phyloP scores from a whole-genome alignment of 2,113 vertebrate species.

The Naja naja region DNA sequence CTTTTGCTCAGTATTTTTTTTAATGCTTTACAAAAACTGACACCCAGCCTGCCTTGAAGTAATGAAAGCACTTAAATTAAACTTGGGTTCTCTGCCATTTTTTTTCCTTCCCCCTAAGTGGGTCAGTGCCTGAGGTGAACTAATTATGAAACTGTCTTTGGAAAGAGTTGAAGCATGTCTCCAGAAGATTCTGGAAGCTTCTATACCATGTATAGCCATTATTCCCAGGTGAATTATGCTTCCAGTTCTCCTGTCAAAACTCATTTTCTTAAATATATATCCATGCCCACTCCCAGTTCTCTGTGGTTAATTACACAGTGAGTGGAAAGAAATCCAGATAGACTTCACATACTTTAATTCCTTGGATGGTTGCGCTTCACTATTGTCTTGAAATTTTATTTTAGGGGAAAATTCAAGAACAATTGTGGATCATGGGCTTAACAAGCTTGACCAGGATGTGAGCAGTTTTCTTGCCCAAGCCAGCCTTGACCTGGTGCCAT shows the following conservation, averaged over 20 bases:
- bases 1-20: conserved; percentile 17
- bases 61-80: conserved; percentile 32
- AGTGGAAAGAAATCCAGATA: neutral
- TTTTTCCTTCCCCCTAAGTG: conserved; percentile 10
- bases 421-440: neutral
- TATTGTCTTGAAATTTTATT: neutral
- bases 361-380: neutral
- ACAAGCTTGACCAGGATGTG: neutral
- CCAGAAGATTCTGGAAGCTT: conserved; percentile 34
- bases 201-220: conserved; percentile 31
- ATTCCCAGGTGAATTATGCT: conserved; percentile 11
- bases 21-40: conserved; percentile 38
- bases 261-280: conserved; percentile 8
- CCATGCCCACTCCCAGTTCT: neutral
- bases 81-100: conserved; percentile 21
- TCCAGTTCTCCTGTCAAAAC: conserved; percentile 14
- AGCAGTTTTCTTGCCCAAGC: neutral
- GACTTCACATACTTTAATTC: neutral
- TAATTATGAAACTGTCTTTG: conserved; percentile 51
- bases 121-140: conserved; percentile 47
- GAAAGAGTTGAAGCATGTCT: conserved; percentile 18
- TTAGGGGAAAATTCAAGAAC: neutral
- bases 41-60: conserved; percentile 36
- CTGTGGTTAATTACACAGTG: neutral
- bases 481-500: neutral